A percentile compares a stretch with the other conserved stretches of the same genome.
These are phyloP conservation scores for Phortica okadai DNA, from an alignment of 2,888 invertebrate species.

Conservation along the genomic window DNA sequence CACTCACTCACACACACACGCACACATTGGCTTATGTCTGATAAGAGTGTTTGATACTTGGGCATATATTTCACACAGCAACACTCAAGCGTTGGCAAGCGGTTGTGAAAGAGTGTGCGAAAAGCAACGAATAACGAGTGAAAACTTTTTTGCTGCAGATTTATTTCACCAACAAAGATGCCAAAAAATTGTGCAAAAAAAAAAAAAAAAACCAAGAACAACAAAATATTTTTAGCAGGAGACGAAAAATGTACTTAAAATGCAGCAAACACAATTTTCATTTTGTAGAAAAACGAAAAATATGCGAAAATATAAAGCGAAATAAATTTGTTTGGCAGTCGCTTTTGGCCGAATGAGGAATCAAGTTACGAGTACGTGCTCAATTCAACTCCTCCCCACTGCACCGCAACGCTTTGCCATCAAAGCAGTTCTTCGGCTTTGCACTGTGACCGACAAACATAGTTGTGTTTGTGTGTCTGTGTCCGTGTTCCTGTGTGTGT, in stretches of 20 bases:
- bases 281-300: background rate
- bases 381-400: background rate
- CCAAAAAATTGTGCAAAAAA: background rate
- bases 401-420: background rate
- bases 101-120: background rate
- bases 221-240: background rate
- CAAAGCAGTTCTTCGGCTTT: too few relatives aligned
- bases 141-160: slow-evolving; percentile 26
- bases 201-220: slow-evolving; percentile 1
- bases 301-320: slow-evolving; percentile 6
- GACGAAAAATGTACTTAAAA: slow-evolving; percentile 7
- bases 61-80: slow-evolving; percentile 20
- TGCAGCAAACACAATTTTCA: slow-evolving; percentile 11
- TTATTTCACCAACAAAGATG: slow-evolving; percentile 19
- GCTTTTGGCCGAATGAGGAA: slow-evolving; percentile 8
- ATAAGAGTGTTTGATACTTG: background rate
- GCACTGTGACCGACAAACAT: background rate
- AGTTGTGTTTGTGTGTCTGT: slow-evolving; percentile 10
- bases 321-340: slow-evolving; percentile 22
- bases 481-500: slow-evolving; percentile 1
- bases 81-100: background rate
- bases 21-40: background rate
- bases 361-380: background rate
- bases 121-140: background rate
- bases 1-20: slow-evolving; percentile 3